Conservation (phyloP, 2,113 vertebrate genomes). For the Scomber colias region DNA sequence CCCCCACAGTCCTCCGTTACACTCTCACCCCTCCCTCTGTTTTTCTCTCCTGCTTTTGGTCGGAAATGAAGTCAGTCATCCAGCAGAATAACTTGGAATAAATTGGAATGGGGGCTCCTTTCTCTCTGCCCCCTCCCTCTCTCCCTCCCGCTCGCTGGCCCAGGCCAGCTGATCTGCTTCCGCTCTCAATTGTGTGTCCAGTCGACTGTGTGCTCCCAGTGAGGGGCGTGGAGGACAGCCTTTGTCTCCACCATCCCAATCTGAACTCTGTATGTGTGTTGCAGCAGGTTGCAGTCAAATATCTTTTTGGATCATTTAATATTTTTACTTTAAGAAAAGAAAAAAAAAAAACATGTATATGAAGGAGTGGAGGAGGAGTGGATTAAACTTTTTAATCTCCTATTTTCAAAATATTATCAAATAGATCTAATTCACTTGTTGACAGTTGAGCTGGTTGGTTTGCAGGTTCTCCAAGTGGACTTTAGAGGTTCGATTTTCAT, state of each 20-base stretch:
- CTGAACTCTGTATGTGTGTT: slow-evolving; percentile 60
- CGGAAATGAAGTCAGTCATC: slow-evolving; percentile 87
- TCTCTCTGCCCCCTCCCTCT: slow-evolving; percentile 50
- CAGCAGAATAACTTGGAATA: slow-evolving; percentile 86
- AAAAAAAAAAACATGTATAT: background rate
- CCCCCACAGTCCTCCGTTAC: slow-evolving; percentile 38
- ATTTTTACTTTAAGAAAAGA: slow-evolving; percentile 26
- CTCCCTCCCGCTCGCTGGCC: slow-evolving; percentile 55
- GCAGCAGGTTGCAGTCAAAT: slow-evolving; percentile 51
- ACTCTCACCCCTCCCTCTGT: slow-evolving; percentile 64
- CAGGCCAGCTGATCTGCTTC: slow-evolving; percentile 84
- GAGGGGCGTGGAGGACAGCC: slow-evolving; percentile 69
- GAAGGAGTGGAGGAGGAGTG: background rate
- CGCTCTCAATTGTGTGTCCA: slow-evolving; percentile 84
- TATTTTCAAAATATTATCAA: slow-evolving; percentile 4
- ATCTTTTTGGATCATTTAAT: slow-evolving; percentile 28
- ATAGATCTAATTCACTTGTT: background rate
- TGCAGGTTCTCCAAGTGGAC: background rate
- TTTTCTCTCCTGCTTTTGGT: slow-evolving; percentile 74
- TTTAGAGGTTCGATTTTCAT: background rate
- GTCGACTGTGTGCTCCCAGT: slow-evolving; percentile 82
- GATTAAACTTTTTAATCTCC: background rate
- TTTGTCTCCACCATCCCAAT: slow-evolving; percentile 77
- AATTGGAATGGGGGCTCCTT: slow-evolving; percentile 79
- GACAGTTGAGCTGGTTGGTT: background rate